phyloP scores from a whole-genome alignment of 1,140 invertebrate genomes.

The Halyomorpha halys region DNA sequence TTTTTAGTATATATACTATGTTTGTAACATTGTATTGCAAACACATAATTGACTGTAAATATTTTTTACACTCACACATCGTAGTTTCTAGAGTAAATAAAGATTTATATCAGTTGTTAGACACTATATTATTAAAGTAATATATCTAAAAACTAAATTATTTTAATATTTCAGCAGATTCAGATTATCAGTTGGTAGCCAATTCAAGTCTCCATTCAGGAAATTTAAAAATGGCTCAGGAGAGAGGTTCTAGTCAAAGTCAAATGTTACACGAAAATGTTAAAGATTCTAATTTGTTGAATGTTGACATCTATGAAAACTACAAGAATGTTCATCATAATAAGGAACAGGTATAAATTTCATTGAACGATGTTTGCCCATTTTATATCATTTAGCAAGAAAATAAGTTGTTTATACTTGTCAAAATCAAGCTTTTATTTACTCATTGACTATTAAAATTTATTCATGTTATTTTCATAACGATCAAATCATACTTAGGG shows the following conservation, averaged over 20 bases:
- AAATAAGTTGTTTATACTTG: slow-evolving; percentile 34
- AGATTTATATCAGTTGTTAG: background rate
- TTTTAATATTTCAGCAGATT: slow-evolving; percentile 40
- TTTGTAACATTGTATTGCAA: no score
- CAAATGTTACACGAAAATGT: slow-evolving; percentile 21
- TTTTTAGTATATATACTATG: no score
- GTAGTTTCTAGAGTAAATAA: background rate
- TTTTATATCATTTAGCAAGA: slow-evolving; percentile 31
- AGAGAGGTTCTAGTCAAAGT: slow-evolving; percentile 25
- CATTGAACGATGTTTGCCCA: no score
- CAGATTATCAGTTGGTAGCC: slow-evolving; percentile 46
- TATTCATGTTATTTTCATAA: no score
- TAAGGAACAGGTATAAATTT: slow-evolving; percentile 17
- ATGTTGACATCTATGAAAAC: slow-evolving; percentile 33
- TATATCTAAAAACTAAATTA: background rate
- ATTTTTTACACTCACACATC: no score
- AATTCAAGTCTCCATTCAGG: slow-evolving; percentile 19
- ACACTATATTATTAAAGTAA: background rate
- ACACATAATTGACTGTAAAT: no score
- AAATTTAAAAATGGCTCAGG: slow-evolving; percentile 30
- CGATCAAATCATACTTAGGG: no score
- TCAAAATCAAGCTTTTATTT: slow-evolving; percentile 22
- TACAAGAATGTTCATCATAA: slow-evolving; percentile 29
- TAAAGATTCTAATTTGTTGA: slow-evolving; percentile 29
- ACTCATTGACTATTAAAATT: no score